These are phyloP conservation scores for Harpagifer antarcticus DNA, from an alignment of 2,797 vertebrate genomes.

Conservation along the genomic window DNA sequence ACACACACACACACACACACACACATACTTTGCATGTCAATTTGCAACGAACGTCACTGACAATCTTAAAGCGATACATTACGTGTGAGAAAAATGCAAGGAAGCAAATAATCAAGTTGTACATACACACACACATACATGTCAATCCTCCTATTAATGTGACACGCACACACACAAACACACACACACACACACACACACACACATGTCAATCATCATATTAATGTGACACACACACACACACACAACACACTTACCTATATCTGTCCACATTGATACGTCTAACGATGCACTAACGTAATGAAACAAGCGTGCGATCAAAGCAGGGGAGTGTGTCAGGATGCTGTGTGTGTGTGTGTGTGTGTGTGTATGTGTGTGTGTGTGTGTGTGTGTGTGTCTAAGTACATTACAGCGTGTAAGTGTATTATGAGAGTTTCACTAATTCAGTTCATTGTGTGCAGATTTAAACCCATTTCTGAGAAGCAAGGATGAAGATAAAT, in stretches of 20 bases:
- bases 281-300: neutral
- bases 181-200: no score
- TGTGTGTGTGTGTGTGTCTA: constrained; percentile 43
- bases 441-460: constrained; percentile 3
- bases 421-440: constrained; percentile 37
- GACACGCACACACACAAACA: no score
- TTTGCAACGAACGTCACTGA: no score
- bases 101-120: constrained; percentile 9
- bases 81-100: neutral
- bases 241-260: constrained; percentile 1
- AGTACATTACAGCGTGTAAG: constrained; percentile 46
- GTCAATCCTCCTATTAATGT: no score
- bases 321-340: neutral
- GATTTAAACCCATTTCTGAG: constrained; percentile 31
- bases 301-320: neutral
- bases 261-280: neutral
- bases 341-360: constrained; percentile 37
- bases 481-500: neutral
- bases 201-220: no score
- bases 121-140: neutral
- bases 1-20: neutral
- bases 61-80: neutral
- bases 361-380: constrained; percentile 48
- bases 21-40: no score
- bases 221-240: neutral